Evolutionary conservation across 2,113 vertebrate species (phyloP).

Genomic region (Poeciliopsis prolifica): DNA sequence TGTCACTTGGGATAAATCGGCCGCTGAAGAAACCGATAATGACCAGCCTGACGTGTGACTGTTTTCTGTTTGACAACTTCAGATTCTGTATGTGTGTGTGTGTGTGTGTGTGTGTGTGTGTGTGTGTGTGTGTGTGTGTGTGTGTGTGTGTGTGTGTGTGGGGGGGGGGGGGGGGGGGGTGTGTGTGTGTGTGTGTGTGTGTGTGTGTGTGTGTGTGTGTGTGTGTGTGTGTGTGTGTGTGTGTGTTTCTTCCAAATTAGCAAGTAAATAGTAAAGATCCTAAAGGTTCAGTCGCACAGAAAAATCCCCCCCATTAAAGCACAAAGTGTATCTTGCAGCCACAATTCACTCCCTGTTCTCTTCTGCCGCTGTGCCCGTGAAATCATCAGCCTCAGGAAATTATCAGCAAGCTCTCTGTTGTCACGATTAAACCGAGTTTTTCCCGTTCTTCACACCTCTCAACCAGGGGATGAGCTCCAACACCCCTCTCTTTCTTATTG

Average conservation of each 20-base stretch:
- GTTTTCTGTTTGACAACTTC: slow-evolving; percentile 14
- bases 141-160: too few species aligned
- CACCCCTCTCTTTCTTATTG: background rate
- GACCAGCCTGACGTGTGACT: slow-evolving; percentile 25
- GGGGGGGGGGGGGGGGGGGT: too few species aligned
- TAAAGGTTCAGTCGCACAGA: slow-evolving; percentile 24
- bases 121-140: too few species aligned
- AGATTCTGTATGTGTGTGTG: background rate
- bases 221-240: background rate
- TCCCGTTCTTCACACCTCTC: slow-evolving; percentile 7
- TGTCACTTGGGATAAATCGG: slow-evolving; percentile 34
- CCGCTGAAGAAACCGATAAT: slow-evolving; percentile 18
- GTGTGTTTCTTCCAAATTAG: slow-evolving; percentile 34
- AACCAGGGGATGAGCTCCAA: slow-evolving; percentile 4
- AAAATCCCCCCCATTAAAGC: slow-evolving; percentile 27
- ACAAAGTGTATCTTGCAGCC: slow-evolving; percentile 25
- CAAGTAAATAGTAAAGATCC: slow-evolving; percentile 17
- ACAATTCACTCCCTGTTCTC: slow-evolving; percentile 63
- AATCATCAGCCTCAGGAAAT: slow-evolving; percentile 43
- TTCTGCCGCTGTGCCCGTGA: slow-evolving; percentile 56
- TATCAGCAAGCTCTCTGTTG: slow-evolving; percentile 22
- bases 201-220: too few species aligned
- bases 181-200: too few species aligned
- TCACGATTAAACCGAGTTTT: slow-evolving; percentile 1
- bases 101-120: too few species aligned